Base-by-base conservation (phyloP, 2,797 vertebrate species). In the Hypotaenidia okinawae region DNA sequence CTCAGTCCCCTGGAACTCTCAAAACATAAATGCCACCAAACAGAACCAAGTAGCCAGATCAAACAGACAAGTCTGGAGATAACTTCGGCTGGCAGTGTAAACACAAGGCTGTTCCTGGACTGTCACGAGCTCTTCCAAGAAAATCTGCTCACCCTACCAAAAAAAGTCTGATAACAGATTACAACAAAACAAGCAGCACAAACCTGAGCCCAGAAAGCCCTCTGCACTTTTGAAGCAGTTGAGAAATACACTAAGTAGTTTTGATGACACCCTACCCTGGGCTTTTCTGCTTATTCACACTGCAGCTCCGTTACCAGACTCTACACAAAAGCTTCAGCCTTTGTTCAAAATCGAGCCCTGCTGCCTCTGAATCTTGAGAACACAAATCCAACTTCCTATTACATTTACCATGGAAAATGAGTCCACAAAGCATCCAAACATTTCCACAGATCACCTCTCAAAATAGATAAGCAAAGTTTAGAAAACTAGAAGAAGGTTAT, bases 61-160 rank as follows among this genome's bases (percentile, higher is more conserved):
- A 67, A 64, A 70, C 24, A 3, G 35, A 43, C 41, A 57, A 61
- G 68, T 62, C 24, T 35, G 73, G 62, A 77, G 52, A 63, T 9
- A 77, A 69, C 47, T 78, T 59, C 35, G 8, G 1, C 62, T 33
- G 7, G 55, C 55, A 79, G 16, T 5, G 54, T 77, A 90, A 95
- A 91, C 80, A 93, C 27, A 1, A 3, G 6, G 63, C 74, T 76
- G 22, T 84, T 89, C 92, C 87, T 30, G 47, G 74, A 55, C 3
- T 33, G 64, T 58, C 91, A 91, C 10, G 1, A 82, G 87, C 32
- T 70, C 49, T 94, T 95, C 94, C 75, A 87, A 70, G 80, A 91
- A 96, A 92, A 94, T 51, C 77, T 54, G 35, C 66, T 78, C 55
- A 68, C 37, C 10, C 57, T 45, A 37, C 35, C 6, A 39, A 11